Percentiles rank a stretch among this genome's conserved stretches.
These are phyloP conservation scores for Alces alces DNA, from an alignment of 2,113 vertebrate genomes.

Conservation along the genomic window DNA sequence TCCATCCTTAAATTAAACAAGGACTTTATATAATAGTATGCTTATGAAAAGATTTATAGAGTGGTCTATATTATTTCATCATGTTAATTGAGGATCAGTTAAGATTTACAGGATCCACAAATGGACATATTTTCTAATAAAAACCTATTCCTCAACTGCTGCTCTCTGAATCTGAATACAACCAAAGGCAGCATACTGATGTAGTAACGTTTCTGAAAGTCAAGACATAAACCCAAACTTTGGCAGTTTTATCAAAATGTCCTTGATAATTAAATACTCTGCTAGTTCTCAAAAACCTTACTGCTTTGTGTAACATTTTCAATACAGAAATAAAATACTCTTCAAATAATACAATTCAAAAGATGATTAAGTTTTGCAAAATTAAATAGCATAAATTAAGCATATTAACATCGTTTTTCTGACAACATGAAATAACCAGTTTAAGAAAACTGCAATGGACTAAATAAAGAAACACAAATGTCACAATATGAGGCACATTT, in stretches of 20 bases:
- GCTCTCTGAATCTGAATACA: slow-evolving; percentile 9
- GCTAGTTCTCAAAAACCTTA: slow-evolving; percentile 71
- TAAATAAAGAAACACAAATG: slow-evolving; percentile 80
- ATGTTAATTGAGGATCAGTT: slow-evolving; percentile 20
- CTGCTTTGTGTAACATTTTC: slow-evolving; percentile 62
- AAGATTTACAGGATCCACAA: background rate
- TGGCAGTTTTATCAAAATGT: slow-evolving; percentile 80
- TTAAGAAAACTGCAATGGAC: slow-evolving; percentile 70
- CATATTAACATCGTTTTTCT: slow-evolving; percentile 80
- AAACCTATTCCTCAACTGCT: slow-evolving; percentile 22
- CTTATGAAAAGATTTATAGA: slow-evolving; percentile 48
- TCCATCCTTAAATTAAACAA: slow-evolving; percentile 50
- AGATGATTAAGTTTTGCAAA: slow-evolving; percentile 77
- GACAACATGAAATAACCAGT: slow-evolving; percentile 77
- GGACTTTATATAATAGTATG: slow-evolving; percentile 1
- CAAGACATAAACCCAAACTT: slow-evolving; percentile 78
- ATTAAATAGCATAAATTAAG: slow-evolving; percentile 88
- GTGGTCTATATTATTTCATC: slow-evolving; percentile 20
- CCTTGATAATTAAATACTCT: slow-evolving; percentile 68
- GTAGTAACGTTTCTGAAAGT: slow-evolving; percentile 65
- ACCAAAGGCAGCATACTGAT: slow-evolving; percentile 67
- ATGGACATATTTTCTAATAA: slow-evolving; percentile 27
- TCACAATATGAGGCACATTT: slow-evolving; percentile 76
- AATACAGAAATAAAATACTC: slow-evolving; percentile 74
- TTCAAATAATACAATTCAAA: slow-evolving; percentile 77